Conservation (phyloP, 2,113 vertebrate genomes). For the Gulo gulo region DNA sequence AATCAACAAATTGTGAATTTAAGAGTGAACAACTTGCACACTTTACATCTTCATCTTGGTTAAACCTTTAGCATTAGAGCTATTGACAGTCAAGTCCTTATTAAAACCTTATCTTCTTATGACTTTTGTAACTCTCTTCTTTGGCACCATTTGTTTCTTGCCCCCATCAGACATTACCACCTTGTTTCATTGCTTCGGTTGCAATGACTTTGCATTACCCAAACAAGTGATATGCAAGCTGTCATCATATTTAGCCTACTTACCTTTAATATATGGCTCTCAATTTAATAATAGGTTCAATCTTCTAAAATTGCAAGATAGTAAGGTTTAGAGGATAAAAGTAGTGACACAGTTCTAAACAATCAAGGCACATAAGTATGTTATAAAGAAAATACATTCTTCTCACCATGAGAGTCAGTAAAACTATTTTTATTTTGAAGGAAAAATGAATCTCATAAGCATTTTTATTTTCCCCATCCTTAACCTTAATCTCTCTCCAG, state of each 20-base stretch:
- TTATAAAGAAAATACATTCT: neutral
- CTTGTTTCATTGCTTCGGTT: neutral
- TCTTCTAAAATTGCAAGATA: neutral
- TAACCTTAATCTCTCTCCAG: neutral
- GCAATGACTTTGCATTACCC: neutral
- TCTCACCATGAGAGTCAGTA: neutral
- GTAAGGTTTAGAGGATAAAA: neutral
- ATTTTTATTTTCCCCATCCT: neutral
- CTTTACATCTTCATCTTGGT: neutral
- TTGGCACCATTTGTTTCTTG: neutral
- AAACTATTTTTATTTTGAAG: conserved; percentile 3
- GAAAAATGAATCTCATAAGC: neutral
- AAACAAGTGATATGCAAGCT: neutral
- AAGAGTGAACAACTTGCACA: neutral
- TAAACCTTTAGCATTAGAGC: neutral
- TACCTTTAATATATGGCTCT: neutral
- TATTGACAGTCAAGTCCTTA: neutral
- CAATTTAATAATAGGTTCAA: neutral
- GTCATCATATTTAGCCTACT: neutral
- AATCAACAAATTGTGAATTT: neutral
- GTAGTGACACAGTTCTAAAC: neutral
- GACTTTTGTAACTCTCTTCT: neutral
- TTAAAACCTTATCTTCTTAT: neutral
- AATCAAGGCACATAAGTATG: neutral
- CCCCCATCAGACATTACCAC: neutral